A percentile compares a stretch with the other conserved stretches of the same genome.
Conservation (phyloP, 2,113 vertebrate genomes). For the Galemys pyrenaicus region DNA sequence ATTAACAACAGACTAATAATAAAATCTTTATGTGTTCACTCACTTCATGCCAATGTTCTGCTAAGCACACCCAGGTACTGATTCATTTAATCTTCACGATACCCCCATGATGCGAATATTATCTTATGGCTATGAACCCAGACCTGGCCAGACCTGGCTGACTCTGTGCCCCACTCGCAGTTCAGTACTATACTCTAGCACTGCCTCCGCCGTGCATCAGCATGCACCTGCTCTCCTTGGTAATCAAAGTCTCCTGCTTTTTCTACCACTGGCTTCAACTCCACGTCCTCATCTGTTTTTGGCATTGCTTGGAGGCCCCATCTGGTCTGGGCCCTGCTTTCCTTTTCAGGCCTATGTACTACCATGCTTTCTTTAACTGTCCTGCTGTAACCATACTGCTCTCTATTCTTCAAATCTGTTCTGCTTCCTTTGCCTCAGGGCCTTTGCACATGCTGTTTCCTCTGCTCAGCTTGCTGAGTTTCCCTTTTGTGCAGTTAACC, state of each 20-base stretch:
- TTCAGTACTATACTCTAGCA: background rate
- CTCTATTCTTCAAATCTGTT: background rate
- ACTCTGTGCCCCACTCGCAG: background rate
- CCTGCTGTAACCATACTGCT: background rate
- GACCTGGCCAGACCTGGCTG: background rate
- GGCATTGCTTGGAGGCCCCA: accelerated
- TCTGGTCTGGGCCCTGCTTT: background rate
- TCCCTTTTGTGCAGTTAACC: background rate
- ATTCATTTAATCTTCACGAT: background rate
- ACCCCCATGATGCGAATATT: background rate
- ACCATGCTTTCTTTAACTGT: background rate
- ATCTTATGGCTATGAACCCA: background rate
- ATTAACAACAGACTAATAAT: background rate
- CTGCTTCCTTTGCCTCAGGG: background rate
- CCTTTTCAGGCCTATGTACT: background rate
- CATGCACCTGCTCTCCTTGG: background rate
- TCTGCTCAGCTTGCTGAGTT: background rate
- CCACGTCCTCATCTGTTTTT: background rate
- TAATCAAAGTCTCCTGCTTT: background rate
- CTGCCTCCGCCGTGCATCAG: background rate
- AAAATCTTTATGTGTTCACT: background rate
- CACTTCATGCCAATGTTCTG: accelerated
- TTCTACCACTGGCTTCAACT: background rate
- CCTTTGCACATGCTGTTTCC: background rate
- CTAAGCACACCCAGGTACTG: too few relatives aligned